Conservation (phyloP, 1,140 invertebrate species). For the Brachionus paranguensis region DNA sequence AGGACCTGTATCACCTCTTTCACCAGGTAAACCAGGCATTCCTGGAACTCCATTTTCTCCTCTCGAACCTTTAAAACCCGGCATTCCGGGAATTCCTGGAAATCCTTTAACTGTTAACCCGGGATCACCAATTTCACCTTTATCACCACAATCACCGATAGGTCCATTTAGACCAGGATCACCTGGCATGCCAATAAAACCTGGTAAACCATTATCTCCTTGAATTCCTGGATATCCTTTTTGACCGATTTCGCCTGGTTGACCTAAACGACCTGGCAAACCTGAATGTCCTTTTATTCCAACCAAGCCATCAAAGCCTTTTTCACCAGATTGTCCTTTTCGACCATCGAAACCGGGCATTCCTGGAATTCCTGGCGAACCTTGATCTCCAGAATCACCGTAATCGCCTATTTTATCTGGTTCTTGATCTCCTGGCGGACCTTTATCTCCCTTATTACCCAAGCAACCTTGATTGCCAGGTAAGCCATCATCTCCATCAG, state of each 20-base stretch:
- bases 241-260: background rate
- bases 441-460: slow-evolving; percentile 38
- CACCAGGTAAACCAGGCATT: background rate
- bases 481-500: background rate
- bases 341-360: background rate
- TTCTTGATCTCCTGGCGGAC: slow-evolving; percentile 8
- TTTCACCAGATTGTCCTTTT: slow-evolving; percentile 12
- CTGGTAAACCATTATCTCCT: background rate
- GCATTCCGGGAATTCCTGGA: background rate
- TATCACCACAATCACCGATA: background rate
- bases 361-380: slow-evolving; percentile 9
- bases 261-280: background rate
- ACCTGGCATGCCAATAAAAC: slow-evolving; percentile 6
- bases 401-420: background rate
- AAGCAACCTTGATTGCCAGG: background rate
- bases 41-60: slow-evolving; percentile 7
- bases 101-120: background rate
- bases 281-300: slow-evolving; percentile 9
- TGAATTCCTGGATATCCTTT: background rate
- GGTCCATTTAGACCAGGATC: background rate
- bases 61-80: background rate
- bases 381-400: background rate
- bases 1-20: background rate
- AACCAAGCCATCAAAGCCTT: background rate
- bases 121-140: background rate